Evolutionary conservation across 2,113 vertebrate genomes (phyloP).

Genomic region (Sorex araneus): DNA sequence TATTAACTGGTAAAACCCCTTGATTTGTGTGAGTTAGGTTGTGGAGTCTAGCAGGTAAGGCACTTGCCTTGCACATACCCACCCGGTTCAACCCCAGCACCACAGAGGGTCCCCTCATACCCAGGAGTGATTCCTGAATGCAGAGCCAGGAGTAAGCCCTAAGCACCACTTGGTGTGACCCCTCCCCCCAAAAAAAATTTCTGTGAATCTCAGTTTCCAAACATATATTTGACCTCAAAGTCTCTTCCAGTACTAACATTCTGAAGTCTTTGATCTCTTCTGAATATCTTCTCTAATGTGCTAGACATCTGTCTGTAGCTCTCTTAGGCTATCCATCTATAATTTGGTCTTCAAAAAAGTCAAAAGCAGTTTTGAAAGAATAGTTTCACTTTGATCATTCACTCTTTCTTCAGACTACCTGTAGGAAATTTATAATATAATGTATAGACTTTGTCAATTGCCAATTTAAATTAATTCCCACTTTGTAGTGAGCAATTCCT

Average conservation of each 20-base stretch:
- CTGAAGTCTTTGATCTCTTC: slow-evolving; percentile 4
- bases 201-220: slow-evolving; percentile 18
- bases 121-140: no score
- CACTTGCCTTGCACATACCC: no score
- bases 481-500: background rate
- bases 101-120: no score
- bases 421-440: background rate
- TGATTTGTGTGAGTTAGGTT: background rate
- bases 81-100: no score
- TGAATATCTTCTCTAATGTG: slow-evolving; percentile 10
- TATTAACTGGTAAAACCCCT: background rate
- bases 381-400: background rate
- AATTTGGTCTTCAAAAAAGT: slow-evolving; percentile 53
- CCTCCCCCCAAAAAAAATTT: background rate
- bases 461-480: background rate
- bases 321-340: slow-evolving; percentile 1
- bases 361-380: background rate
- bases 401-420: background rate
- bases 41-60: no score
- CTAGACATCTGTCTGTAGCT: background rate
- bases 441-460: background rate
- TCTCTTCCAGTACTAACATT: slow-evolving; percentile 1
- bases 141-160: no score
- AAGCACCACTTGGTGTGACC: no score
- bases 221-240: background rate